Evolutionary conservation across 2,888 invertebrate species (phyloP).

Genomic region (Hemithea aestivaria): DNA sequence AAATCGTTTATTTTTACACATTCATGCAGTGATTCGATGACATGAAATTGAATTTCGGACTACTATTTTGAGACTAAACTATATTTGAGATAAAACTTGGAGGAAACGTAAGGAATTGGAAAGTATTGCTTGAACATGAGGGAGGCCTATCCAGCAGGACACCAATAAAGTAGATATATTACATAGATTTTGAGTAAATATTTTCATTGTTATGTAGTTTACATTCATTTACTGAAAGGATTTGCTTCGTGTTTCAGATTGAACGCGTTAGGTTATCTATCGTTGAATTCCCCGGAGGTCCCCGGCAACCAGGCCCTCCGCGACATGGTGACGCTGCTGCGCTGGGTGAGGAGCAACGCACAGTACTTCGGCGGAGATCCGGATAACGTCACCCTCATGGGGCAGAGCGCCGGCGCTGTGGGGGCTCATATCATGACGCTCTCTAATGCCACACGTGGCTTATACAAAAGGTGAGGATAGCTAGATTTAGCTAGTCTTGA

Average conservation of each 20-base stretch:
- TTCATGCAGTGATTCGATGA: too few relatives aligned
- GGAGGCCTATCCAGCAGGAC: too few relatives aligned
- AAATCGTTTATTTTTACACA: too few relatives aligned
- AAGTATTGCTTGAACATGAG: too few relatives aligned
- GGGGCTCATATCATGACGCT: slow-evolving; percentile 55
- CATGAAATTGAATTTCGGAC: too few relatives aligned
- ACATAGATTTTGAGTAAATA: too few relatives aligned
- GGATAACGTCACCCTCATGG: slow-evolving; percentile 57
- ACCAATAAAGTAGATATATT: too few relatives aligned
- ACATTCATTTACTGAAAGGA: too few relatives aligned
- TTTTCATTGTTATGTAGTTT: too few relatives aligned
- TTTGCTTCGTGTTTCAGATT: slow-evolving; percentile 42
- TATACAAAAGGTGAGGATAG: slow-evolving; percentile 51
- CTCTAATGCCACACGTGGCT: slow-evolving; percentile 48
- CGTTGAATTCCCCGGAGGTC: slow-evolving; percentile 48
- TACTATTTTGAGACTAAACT: too few relatives aligned
- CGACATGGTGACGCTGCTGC: slow-evolving; percentile 59
- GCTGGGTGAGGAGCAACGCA: slow-evolving; percentile 63
- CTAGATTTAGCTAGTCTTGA: background rate
- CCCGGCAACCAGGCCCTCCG: slow-evolving; percentile 73
- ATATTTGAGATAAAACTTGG: too few relatives aligned
- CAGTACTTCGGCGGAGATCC: slow-evolving; percentile 62
- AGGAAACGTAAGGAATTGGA: too few relatives aligned
- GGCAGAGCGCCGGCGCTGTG: slow-evolving; percentile 65
- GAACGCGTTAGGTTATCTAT: slow-evolving; percentile 67